Percentiles rank a stretch among this genome's conserved stretches.
These are phyloP conservation scores for Diplodus puntazzo DNA, from an alignment of 2,797 vertebrate species.

Conservation along the genomic window DNA sequence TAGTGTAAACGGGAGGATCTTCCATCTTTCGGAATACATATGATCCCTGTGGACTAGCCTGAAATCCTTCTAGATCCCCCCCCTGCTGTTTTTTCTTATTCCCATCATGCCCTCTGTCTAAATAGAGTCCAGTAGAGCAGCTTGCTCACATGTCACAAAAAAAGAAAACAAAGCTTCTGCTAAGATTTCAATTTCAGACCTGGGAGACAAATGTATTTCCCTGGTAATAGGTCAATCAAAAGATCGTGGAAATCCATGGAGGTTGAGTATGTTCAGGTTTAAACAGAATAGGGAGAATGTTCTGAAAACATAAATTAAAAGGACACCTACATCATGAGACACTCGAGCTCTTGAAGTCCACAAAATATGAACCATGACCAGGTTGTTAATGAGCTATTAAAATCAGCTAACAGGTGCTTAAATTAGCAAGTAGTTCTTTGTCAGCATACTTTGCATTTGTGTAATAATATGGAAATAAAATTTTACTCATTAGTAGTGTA, in stretches of 20 bases:
- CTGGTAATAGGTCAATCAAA: too few species aligned
- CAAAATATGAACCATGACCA: neutral
- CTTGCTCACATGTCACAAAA: neutral
- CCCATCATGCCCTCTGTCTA: slow-evolving; percentile 9
- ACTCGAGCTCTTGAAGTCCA: neutral
- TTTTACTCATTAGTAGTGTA: slow-evolving; percentile 26
- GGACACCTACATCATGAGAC: neutral
- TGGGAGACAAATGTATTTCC: neutral
- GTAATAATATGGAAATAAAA: slow-evolving; percentile 18
- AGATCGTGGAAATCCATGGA: too few species aligned
- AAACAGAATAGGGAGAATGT: neutral
- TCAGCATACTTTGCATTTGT: slow-evolving; percentile 8
- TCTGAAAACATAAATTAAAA: neutral
- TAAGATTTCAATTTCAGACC: neutral
- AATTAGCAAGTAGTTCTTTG: slow-evolving; percentile 21
- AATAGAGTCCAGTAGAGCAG: slow-evolving; percentile 18
- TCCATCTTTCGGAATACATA: slow-evolving; percentile 19
- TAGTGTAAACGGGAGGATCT: slow-evolving; percentile 1
- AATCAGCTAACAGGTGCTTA: slow-evolving; percentile 21
- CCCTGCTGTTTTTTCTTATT: slow-evolving; percentile 5
- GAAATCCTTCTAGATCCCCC: slow-evolving; percentile 37
- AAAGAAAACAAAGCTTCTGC: neutral
- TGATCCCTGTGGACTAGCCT: slow-evolving; percentile 10
- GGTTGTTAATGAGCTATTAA: slow-evolving; percentile 15
- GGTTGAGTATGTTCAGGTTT: neutral